These are phyloP conservation scores for Camelus dromedarius DNA, from an alignment of 2,113 vertebrate genomes.

Conservation along the genomic window DNA sequence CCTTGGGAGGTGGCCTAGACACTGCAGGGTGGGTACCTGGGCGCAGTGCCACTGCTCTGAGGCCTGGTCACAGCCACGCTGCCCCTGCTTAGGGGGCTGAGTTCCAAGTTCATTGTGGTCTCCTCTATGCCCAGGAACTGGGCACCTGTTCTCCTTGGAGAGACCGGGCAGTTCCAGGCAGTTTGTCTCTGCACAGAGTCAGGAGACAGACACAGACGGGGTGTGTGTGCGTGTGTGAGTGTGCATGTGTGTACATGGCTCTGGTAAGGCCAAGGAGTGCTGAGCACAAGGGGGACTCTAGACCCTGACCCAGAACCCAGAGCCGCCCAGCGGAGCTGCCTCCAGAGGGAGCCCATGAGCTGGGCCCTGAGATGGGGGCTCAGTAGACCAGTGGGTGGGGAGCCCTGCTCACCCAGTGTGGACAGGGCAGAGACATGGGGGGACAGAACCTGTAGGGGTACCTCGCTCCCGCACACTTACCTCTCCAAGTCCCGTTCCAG, in stretches of 20 bases:
- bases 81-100: not conserved
- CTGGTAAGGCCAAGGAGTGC: not conserved
- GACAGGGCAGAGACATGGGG: not conserved
- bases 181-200: not conserved
- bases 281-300: fast-evolving
- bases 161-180: fast-evolving
- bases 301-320: fast-evolving
- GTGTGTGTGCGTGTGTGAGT: not conserved
- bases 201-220: not conserved
- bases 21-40: not conserved
- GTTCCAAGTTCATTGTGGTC: not conserved
- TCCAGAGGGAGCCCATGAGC: not conserved
- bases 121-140: not conserved
- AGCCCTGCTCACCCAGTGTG: not conserved
- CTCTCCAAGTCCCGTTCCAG: not conserved
- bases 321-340: not conserved
- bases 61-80: not conserved
- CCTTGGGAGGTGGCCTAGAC: not conserved
- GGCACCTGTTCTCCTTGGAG: too few species aligned
- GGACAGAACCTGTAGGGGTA: not conserved
- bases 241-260: fast-evolving
- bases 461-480: fast-evolving
- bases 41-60: fast-evolving
- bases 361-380: not conserved
- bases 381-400: not conserved